These are phyloP conservation scores for Cynoglossus semilaevis DNA, from an alignment of 2,113 vertebrate species.

Conservation along the genomic window DNA sequence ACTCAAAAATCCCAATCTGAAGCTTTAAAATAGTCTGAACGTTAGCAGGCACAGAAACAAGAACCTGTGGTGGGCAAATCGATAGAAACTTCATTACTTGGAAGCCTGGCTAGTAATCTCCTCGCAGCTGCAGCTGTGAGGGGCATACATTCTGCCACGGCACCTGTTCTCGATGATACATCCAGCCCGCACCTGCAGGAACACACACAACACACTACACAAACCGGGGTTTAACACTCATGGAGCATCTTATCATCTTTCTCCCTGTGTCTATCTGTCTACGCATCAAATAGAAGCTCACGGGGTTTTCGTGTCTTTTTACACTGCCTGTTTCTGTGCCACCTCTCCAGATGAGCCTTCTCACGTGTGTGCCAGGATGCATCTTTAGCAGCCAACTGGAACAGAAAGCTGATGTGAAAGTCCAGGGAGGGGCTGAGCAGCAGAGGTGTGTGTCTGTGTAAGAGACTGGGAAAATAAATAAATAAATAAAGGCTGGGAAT, in stretches of 20 bases:
- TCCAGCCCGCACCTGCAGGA: slow-evolving; percentile 54
- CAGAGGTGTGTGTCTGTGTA: slow-evolving; percentile 20
- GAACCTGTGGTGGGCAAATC: slow-evolving; percentile 65
- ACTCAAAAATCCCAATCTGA: slow-evolving; percentile 59
- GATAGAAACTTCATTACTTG: slow-evolving; percentile 76
- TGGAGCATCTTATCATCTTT: slow-evolving; percentile 15
- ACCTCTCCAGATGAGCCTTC: slow-evolving; percentile 44
- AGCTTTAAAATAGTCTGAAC: slow-evolving; percentile 50
- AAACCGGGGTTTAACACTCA: slow-evolving; percentile 40
- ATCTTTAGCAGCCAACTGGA: slow-evolving; percentile 48
- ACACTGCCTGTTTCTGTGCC: slow-evolving; percentile 18
- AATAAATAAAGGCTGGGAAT: not conserved
- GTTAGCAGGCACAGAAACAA: slow-evolving; percentile 63
- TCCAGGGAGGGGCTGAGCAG: slow-evolving; percentile 4
- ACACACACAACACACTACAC: slow-evolving; percentile 48
- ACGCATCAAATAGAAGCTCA: slow-evolving; percentile 34
- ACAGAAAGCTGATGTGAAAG: slow-evolving; percentile 25
- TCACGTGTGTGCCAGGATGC: slow-evolving; percentile 41
- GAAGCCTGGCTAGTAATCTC: slow-evolving; percentile 67
- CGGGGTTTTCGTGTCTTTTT: slow-evolving; percentile 42
- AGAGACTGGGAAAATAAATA: not conserved
- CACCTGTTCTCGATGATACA: slow-evolving; percentile 69
- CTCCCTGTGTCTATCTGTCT: slow-evolving; percentile 15
- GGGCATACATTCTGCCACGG: slow-evolving; percentile 55
- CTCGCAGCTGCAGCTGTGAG: slow-evolving; percentile 63